These are phyloP conservation scores for Pseudomugil tenellus DNA, from an alignment of 2,797 vertebrate species.

Conservation along the genomic window DNA sequence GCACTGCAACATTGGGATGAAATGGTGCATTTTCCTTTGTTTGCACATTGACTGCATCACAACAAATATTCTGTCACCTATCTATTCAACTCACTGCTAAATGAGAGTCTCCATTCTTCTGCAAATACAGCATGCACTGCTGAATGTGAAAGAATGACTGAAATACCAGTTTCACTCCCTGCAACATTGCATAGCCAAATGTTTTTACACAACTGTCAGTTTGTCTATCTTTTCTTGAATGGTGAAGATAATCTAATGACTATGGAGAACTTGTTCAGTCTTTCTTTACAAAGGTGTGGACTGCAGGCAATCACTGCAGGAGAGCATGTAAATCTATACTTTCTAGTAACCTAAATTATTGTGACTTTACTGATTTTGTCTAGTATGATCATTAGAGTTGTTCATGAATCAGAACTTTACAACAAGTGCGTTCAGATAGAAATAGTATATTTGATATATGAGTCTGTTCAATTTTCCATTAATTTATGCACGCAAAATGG, in stretches of 20 bases:
- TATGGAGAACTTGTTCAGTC: slow-evolving; percentile 1
- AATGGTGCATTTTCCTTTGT: neutral
- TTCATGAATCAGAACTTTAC: slow-evolving; percentile 13
- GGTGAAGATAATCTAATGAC: neutral
- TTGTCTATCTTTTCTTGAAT: neutral
- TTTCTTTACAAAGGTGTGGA: neutral
- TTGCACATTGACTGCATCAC: neutral
- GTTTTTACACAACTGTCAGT: neutral
- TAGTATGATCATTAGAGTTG: neutral
- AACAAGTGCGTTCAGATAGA: slow-evolving; percentile 21
- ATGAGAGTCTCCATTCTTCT: no score
- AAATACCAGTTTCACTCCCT: slow-evolving; percentile 5
- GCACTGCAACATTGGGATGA: no score
- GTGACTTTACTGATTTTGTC: slow-evolving; percentile 2
- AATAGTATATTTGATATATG: slow-evolving; percentile 19
- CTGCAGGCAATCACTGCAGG: neutral
- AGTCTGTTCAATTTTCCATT: slow-evolving; percentile 45
- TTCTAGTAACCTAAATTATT: neutral
- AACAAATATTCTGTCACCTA: neutral
- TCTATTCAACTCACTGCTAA: neutral
- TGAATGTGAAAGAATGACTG: slow-evolving; percentile 1
- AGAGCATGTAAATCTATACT: neutral
- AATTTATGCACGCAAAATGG: no score
- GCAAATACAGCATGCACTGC: neutral
- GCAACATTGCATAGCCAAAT: neutral